phyloP scores from a whole-genome alignment of 2,113 vertebrate genomes.

The Sapayoa aenigma region DNA sequence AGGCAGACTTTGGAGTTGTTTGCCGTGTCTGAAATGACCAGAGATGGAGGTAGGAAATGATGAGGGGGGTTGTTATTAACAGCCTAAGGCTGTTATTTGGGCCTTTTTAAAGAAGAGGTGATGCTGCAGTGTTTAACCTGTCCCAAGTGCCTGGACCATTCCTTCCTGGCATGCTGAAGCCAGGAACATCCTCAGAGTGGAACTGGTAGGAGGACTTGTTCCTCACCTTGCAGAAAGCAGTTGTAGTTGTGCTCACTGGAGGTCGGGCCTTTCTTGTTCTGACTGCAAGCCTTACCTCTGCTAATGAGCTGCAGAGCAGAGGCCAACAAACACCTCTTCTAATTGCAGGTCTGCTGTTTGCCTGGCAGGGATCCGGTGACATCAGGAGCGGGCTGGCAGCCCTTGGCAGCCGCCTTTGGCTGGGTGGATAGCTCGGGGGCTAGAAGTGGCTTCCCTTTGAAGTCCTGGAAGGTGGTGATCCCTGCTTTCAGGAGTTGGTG shows the following conservation, averaged over 20 bases:
- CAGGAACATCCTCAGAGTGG: background rate
- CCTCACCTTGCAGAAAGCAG: background rate
- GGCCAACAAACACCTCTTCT: conserved; percentile 17
- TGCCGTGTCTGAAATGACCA: background rate
- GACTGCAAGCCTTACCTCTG: background rate
- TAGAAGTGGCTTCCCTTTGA: conserved; percentile 38
- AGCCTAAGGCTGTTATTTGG: background rate
- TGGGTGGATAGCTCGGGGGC: background rate
- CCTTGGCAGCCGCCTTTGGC: background rate
- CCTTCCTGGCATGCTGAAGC: background rate
- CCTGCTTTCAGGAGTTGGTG: background rate
- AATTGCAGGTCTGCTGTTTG: conserved; percentile 30
- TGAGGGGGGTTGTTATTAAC: no score
- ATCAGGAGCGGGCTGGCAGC: conserved; percentile 41
- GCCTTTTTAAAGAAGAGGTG: background rate
- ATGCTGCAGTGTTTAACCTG: background rate
- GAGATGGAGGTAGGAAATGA: background rate
- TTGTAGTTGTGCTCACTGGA: background rate
- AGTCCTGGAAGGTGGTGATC: conserved; percentile 48
- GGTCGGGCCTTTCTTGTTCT: background rate
- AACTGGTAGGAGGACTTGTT: background rate
- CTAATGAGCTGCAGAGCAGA: conserved; percentile 15
- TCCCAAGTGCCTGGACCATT: background rate
- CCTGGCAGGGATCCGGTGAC: conserved; percentile 38
- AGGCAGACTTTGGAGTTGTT: background rate